phyloP scores from a whole-genome alignment of 2,797 vertebrate genomes.

The Poeciliopsis paucimaculata region DNA sequence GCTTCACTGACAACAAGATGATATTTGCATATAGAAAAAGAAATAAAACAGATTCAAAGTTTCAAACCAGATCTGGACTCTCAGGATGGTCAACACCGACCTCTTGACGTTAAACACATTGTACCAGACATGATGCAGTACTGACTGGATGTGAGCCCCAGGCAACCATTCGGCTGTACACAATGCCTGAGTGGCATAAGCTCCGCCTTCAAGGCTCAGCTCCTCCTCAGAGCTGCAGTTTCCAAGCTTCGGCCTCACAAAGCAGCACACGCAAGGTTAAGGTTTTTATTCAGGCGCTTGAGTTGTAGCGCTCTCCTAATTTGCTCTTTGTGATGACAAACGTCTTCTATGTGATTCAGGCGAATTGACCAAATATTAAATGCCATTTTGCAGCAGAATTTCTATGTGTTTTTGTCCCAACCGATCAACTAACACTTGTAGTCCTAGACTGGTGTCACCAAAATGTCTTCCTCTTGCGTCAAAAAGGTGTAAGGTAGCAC shows the following conservation, averaged over 20 bases:
- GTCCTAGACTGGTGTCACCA: background rate
- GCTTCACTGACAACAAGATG: background rate
- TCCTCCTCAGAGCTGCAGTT: no score
- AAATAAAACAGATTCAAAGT: background rate
- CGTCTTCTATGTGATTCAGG: no score
- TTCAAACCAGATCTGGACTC: background rate
- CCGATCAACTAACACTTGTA: background rate
- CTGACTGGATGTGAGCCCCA: background rate
- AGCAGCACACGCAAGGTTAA: no score
- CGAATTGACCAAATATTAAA: background rate
- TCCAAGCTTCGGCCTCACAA: no score
- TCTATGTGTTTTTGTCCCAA: no score
- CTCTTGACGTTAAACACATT: background rate
- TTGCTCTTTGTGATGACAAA: no score
- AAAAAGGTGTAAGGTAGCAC: slow-evolving; percentile 3
- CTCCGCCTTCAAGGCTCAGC: no score
- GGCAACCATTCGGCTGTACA: no score
- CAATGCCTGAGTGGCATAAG: no score
- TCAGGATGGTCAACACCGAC: background rate
- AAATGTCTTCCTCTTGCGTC: background rate
- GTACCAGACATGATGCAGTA: background rate
- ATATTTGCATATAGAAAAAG: background rate
- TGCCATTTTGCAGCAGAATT: no score
- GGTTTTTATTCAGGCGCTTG: no score
- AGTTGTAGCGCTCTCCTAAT: no score